Conservation (phyloP, 2,888 invertebrate genomes). For the Heteropelma amictum region DNA sequence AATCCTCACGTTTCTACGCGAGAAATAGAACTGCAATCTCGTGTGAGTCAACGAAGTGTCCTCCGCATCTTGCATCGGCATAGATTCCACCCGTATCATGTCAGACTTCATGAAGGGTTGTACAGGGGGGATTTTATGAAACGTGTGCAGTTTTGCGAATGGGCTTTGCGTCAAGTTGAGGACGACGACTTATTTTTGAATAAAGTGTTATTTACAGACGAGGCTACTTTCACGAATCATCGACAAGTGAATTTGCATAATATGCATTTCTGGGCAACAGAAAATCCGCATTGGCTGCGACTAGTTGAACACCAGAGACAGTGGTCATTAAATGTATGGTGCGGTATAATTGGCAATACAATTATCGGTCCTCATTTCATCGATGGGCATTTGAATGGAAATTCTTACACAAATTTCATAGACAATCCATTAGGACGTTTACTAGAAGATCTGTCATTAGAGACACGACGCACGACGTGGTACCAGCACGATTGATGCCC, state of each 20-base stretch:
- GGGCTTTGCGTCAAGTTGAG: neutral
- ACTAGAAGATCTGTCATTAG: neutral
- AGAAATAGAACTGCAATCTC: neutral
- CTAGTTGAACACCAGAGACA: too few relatives aligned
- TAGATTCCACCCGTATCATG: constrained; percentile 2
- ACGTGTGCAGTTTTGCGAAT: neutral
- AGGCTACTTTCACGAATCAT: constrained; percentile 15
- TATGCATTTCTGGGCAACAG: neutral
- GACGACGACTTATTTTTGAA: neutral
- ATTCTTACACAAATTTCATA: neutral
- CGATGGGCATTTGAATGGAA: neutral
- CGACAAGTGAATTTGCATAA: constrained; percentile 48
- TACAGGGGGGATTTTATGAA: neutral
- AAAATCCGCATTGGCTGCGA: neutral
- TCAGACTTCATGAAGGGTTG: neutral
- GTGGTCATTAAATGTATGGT: neutral
- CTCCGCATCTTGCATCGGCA: constrained; percentile 6
- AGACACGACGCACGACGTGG: neutral
- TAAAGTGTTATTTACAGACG: neutral
- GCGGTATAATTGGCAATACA: neutral
- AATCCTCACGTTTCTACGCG: neutral
- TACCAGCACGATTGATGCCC: neutral
- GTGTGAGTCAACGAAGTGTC: constrained; percentile 2
- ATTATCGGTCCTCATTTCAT: neutral
- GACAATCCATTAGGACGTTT: neutral